phyloP scores from a whole-genome alignment of 2,797 vertebrate species.

The Prunella strophiata region DNA sequence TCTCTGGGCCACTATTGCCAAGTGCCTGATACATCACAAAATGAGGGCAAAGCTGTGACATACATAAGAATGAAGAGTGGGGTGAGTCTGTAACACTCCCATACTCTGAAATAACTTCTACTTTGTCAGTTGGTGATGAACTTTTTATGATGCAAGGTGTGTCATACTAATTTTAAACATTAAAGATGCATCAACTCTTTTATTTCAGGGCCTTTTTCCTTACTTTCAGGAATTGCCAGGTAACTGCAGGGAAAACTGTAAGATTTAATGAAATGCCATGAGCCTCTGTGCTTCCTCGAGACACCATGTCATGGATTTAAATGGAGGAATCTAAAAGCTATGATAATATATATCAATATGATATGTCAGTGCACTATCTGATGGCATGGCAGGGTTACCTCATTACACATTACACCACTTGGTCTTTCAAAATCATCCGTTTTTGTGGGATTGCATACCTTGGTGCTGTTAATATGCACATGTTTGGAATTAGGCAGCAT shows the following conservation, averaged over 20 bases:
- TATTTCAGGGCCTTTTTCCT: neutral
- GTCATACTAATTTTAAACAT: constrained; percentile 4
- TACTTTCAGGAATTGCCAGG: neutral
- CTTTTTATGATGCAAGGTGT: constrained; percentile 10
- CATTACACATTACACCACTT: neutral
- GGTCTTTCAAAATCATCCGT: constrained; percentile 20
- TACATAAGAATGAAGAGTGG: neutral
- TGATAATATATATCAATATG: neutral
- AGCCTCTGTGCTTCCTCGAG: neutral
- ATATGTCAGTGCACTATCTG: neutral
- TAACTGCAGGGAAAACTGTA: neutral
- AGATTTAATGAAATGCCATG: neutral
- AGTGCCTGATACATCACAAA: neutral
- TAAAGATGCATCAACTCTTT: neutral
- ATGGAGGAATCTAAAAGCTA: neutral
- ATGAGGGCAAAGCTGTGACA: neutral
- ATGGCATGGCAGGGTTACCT: neutral
- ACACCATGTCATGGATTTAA: neutral
- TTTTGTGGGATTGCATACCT: constrained; percentile 14
- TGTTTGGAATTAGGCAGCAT: constrained; percentile 18
- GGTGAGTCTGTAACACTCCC: neutral
- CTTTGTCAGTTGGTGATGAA: neutral
- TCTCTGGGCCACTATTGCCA: neutral
- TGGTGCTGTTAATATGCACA: neutral
- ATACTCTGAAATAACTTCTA: neutral